Base-by-base conservation (phyloP, 2,888 invertebrate genomes). In the Trachelus stipa region DNA sequence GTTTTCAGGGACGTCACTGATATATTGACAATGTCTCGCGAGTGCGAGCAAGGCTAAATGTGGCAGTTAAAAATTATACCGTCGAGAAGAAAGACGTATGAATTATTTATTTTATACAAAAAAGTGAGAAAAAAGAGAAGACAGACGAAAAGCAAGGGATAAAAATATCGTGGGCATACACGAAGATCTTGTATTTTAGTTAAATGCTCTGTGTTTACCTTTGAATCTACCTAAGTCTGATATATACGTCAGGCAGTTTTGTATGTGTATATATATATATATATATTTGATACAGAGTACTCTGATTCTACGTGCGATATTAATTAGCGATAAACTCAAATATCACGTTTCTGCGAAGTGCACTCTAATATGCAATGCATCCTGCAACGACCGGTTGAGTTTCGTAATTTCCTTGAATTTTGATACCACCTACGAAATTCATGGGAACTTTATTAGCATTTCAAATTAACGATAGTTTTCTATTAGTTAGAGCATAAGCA, bases 81-180 rank as follows among this genome's bases (percentile, higher is more conserved):
- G 81, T 77, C 81, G 80, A 77, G 73, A 78, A 77, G 73, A 73
- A 77, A 80, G 56, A 75, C 23, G 68, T 81, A 86, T 87, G 86
- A 86, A 87, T 87, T 84, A 87, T 86, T 87, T 86, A 87, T 87
- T 82, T 81, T 75, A 77, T 79, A 75, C 81, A 79, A 80, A 78
- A 74, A 76, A 33, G n/a, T 33, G 74, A 73, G 75, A 73, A 78
- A 40, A 23, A 31, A n/a, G 68, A 69, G 74, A 73, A 23, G 68
- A 71, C 33, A 73, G 30, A 35, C 35, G n/a, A 68, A 35, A 34
- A 56, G 73, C 35, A 71, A 15, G 75, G 35, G 68, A n/a, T 15
- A 37, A 37, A 56, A 33, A 71, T 15, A 71, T 71, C 12, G 31
- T 6, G 31, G 71, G 12, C 12, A 34, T 31, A 34, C 12, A 23